Percentiles rank a stretch among this genome's conserved stretches.
Evolutionary conservation across 2,888 invertebrate genomes (phyloP).

Genomic region (Octonoba sinensis): DNA sequence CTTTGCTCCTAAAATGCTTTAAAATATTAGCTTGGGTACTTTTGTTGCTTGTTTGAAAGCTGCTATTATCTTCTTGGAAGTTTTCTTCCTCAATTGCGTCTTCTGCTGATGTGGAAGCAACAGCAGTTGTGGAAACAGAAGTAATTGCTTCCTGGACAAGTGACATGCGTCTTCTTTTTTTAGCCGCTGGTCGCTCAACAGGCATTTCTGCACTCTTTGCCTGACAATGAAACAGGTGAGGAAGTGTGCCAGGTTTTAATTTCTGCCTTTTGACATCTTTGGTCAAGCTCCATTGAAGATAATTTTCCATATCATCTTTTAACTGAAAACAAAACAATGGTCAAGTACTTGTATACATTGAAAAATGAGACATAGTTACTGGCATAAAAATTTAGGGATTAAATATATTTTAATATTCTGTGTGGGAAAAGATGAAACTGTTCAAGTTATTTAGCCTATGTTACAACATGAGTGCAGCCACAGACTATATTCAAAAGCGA

Average conservation of each 20-base stretch:
- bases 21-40: neutral
- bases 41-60: neutral
- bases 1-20: slow-evolving; percentile 22
- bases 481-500: too few species aligned
- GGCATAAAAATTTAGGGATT: too few species aligned
- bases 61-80: neutral
- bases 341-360: too few species aligned
- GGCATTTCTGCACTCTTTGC: neutral
- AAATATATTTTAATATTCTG: too few species aligned
- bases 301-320: slow-evolving; percentile 21
- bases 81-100: neutral
- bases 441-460: too few species aligned
- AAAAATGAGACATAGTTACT: too few species aligned
- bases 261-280: slow-evolving; percentile 13
- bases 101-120: neutral
- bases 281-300: neutral
- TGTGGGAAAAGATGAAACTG: too few species aligned
- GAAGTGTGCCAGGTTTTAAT: slow-evolving; percentile 5
- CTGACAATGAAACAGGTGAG: slow-evolving; percentile 14
- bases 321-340: slow-evolving; percentile 52
- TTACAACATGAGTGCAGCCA: too few species aligned
- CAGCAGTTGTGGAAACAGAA: too few species aligned
- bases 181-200: slow-evolving; percentile 1
- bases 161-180: neutral
- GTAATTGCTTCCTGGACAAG: slow-evolving; percentile 7